A percentile compares a stretch with the other conserved stretches of the same genome.
phyloP scores from a whole-genome alignment of 2,797 vertebrate species.

The Poecilia picta region DNA sequence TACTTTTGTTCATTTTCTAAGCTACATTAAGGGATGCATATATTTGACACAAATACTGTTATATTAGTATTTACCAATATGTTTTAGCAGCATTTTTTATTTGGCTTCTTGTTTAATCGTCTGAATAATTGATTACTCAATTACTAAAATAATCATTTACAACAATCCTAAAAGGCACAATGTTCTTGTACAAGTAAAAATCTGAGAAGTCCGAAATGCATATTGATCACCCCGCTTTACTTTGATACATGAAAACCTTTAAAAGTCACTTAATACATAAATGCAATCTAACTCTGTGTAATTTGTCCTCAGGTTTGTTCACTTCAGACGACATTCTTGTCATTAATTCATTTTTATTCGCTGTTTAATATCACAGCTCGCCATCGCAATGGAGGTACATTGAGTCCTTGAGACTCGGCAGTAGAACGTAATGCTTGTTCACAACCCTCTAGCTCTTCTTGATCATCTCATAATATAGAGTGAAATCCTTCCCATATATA shows the following conservation, averaged over 20 bases:
- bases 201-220: not conserved
- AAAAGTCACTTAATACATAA: not conserved
- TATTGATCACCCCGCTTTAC: not conserved
- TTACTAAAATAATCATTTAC: no score
- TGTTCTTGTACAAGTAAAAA: not conserved
- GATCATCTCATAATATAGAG: not conserved
- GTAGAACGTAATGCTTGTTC: not conserved
- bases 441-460: not conserved
- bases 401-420: not conserved
- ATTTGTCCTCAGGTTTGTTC: not conserved
- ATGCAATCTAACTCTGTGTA: not conserved
- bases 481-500: not conserved
- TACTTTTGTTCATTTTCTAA: no score
- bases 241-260: not conserved
- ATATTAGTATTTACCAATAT: no score
- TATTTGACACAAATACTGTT: no score
- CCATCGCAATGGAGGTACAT: not conserved
- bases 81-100: no score
- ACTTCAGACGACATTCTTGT: not conserved
- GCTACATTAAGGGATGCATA: no score
- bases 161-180: not conserved
- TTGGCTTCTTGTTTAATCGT: no score
- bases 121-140: no score
- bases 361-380: not conserved
- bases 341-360: not conserved